Conservation (phyloP, 1,140 invertebrate species). For the Drosophila guanche region DNA sequence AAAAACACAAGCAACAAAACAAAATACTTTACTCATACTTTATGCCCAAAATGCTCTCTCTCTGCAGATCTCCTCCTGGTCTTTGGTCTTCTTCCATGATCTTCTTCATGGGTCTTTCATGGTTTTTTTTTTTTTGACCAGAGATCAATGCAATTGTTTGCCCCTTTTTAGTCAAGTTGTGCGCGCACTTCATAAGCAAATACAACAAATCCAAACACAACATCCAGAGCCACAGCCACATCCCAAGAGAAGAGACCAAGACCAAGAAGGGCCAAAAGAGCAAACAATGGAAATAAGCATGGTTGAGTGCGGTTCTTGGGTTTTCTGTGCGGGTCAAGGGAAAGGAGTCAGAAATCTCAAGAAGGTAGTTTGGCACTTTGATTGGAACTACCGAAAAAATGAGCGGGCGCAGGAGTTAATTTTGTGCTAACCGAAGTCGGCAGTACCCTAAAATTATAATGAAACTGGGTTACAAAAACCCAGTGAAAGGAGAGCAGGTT, state of each 20-base stretch:
- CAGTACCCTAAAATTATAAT: constrained; percentile 11
- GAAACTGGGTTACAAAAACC: too few relatives aligned
- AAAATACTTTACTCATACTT: constrained; percentile 80
- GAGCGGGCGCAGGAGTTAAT: constrained; percentile 1
- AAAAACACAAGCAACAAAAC: constrained; percentile 40
- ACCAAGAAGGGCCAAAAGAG: constrained; percentile 59
- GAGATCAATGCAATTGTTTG: constrained; percentile 81
- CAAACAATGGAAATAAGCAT: constrained; percentile 74
- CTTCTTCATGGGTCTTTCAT: constrained; percentile 14
- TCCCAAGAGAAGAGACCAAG: constrained; percentile 5
- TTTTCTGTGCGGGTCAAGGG: constrained; percentile 7
- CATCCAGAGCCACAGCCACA: constrained; percentile 24
- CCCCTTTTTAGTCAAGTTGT: constrained; percentile 80
- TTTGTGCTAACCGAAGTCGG: neutral
- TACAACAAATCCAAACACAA: constrained; percentile 64
- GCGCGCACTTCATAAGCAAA: constrained; percentile 81
- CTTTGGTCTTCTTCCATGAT: too few relatives aligned
- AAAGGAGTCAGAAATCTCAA: constrained; percentile 30
- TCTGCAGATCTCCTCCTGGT: too few relatives aligned
- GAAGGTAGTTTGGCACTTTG: constrained; percentile 70
- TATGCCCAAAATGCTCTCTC: constrained; percentile 71
- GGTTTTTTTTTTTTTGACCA: constrained; percentile 31
- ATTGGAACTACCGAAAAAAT: constrained; percentile 67
- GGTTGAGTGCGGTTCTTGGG: constrained; percentile 24
- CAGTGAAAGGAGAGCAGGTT: too few relatives aligned